phyloP scores from a whole-genome alignment of 2,113 vertebrate genomes.

The Neotoma lepida region DNA sequence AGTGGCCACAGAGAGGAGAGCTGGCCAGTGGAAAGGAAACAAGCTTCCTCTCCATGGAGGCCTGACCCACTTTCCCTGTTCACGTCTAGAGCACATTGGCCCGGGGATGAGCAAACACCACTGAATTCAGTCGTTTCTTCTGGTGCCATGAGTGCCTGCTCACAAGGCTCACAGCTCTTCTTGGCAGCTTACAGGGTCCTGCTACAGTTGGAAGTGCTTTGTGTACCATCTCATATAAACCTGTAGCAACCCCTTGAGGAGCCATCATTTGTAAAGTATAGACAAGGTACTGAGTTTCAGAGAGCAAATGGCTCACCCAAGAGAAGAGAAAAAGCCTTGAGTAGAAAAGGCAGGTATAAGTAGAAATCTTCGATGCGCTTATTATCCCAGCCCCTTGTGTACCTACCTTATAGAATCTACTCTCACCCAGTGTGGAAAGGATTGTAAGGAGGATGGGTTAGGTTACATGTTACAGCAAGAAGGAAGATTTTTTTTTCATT shows the following conservation, averaged over 20 bases:
- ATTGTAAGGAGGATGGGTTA: not conserved
- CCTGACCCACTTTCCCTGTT: not conserved
- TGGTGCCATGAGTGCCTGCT: not conserved
- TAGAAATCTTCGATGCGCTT: not conserved
- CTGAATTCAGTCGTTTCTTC: not conserved
- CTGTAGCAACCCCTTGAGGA: not conserved
- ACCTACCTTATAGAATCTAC: not conserved
- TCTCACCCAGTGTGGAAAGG: not conserved
- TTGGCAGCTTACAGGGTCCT: not conserved
- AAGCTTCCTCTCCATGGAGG: not conserved
- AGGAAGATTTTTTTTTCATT: not conserved
- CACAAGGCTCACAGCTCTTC: not conserved
- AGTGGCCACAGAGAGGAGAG: not conserved
- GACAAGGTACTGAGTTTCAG: not conserved
- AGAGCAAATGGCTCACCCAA: not conserved
- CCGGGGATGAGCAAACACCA: fast-evolving
- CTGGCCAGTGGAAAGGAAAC: not conserved
- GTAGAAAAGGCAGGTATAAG: not conserved
- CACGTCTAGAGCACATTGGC: not conserved
- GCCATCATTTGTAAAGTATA: not conserved
- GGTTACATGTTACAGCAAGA: not conserved
- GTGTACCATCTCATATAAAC: not conserved
- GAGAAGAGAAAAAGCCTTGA: not conserved
- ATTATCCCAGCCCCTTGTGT: not conserved
- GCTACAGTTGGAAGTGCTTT: not conserved